Evolutionary conservation across 2,888 invertebrate genomes (phyloP), one percentile per base, ranked within the genome.

Genomic region (Hypercompe scribonia): DNA sequence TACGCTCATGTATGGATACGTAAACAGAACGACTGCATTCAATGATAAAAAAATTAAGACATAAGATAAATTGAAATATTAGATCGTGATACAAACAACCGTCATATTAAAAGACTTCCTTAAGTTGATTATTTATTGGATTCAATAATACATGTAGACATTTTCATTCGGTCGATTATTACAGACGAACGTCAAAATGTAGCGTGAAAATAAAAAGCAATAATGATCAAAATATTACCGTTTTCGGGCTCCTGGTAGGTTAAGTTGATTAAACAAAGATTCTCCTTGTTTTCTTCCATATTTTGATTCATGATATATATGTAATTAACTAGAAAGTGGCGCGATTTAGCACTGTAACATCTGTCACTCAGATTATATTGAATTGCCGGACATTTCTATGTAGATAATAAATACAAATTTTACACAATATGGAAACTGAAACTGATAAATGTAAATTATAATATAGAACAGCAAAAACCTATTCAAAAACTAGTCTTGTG

Each of bases 291-390:
- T 81, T 92, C 89, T 79, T 93, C 94, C 93, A 94, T 94, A 75
- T 78, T 89, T 72, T 73, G 74, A 73, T 70, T 66, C 83, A 73
- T 79, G 82, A 78, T 76, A 83, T 80, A 75, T 77, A 76, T 80
- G 78, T 84, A 87, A 86, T 86, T 81, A 73, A 81, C 81, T 78
- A 81, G 88, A 91, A 93, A 88, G 89, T 91, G 90, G 92, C 92
- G 93, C 91, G 91, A 87, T 90, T 89, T 90, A 90, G 76, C 89
- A 90, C 89, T 84, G 86, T 87, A 91, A 90, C 92, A 93, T 92
- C 91, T 93, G 95, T 92, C 92, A 94, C 91, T 90, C 78, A 74
- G 77, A 86, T 84, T 84, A 85, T 74, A 79, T 80, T 82, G 83
- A 87, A 87, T 82, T 81, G 86, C 83, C 80, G 76, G 80, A 80